A percentile compares a stretch with the other conserved stretches of the same genome.
Evolutionary conservation across 1,140 invertebrate species (phyloP).

Genomic region (Drosophila suzukii): DNA sequence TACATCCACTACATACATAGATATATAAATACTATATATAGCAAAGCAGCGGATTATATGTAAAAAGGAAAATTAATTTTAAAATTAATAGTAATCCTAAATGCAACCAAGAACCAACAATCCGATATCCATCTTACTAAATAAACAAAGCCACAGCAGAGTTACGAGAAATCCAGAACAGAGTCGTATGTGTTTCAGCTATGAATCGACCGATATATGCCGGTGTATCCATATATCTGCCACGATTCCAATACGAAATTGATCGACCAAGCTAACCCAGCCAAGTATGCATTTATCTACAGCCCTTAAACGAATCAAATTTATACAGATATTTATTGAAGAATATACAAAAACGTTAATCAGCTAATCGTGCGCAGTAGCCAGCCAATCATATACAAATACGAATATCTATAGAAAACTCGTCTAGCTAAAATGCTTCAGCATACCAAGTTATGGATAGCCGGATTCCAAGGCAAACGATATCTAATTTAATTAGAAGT

Average conservation of each 20-base stretch:
- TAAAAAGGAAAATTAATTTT: constrained; percentile 53
- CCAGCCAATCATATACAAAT: constrained; percentile 53
- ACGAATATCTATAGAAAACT: constrained; percentile 14
- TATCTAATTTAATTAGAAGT: constrained; percentile 76
- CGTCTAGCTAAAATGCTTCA: constrained; percentile 58
- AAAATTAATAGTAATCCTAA: constrained; percentile 42
- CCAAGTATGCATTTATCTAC: constrained; percentile 82
- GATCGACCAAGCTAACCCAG: constrained; percentile 70
- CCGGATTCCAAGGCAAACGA: constrained; percentile 28
- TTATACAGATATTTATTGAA: constrained; percentile 76
- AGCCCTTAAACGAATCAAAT: constrained; percentile 49
- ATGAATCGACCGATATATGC: constrained; percentile 38
- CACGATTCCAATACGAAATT: constrained; percentile 19
- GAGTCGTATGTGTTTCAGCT: constrained; percentile 23
- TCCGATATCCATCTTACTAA: constrained; percentile 27
- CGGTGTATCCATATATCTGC: constrained; percentile 8
- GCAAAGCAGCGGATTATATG: constrained; percentile 54
- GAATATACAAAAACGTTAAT: constrained; percentile 55
- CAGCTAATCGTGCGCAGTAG: constrained; percentile 43
- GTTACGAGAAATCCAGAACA: constrained; percentile 13
- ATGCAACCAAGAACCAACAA: constrained; percentile 33
- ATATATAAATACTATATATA: constrained; percentile 59
- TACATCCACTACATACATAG: constrained; percentile 46
- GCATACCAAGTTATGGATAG: constrained; percentile 20
- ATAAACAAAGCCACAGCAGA: constrained; percentile 41